These are phyloP conservation scores for Trinectes maculatus DNA, from an alignment of 2,113 vertebrate species.

Conservation along the genomic window DNA sequence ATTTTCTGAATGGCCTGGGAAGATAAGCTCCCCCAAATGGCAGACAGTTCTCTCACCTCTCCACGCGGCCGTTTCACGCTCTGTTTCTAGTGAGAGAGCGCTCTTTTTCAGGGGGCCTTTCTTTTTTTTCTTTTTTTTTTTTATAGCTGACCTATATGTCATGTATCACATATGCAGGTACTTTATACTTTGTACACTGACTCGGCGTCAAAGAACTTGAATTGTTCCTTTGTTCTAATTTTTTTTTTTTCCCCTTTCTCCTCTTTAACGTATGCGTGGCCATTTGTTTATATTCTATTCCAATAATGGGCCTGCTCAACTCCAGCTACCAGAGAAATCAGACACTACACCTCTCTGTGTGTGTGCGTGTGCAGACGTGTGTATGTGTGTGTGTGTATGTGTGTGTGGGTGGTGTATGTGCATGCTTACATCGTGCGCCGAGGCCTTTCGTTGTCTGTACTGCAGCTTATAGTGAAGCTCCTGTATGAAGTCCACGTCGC, in stretches of 20 bases:
- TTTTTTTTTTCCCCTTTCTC: constrained; percentile 8
- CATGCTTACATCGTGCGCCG: constrained; percentile 34
- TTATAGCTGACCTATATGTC: constrained; percentile 78
- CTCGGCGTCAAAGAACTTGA: constrained; percentile 79
- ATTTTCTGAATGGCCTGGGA: constrained; percentile 74
- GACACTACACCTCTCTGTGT: constrained; percentile 69
- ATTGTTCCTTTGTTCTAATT: constrained; percentile 74
- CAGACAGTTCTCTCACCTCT: constrained; percentile 73
- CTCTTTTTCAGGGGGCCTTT: constrained; percentile 74
- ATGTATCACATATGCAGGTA: constrained; percentile 83
- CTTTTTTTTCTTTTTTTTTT: constrained; percentile 71
- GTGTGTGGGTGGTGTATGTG: constrained; percentile 30
- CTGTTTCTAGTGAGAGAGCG: constrained; percentile 67
- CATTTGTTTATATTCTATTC: constrained; percentile 71
- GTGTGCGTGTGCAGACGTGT: constrained; percentile 20
- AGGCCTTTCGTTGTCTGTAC: constrained; percentile 52
- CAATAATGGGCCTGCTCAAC: constrained; percentile 61
- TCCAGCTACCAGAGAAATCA: constrained; percentile 64
- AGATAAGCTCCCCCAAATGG: constrained; percentile 78
- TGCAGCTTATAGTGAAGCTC: constrained; percentile 59
- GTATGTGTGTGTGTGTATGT: constrained; percentile 14
- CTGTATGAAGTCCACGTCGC: constrained; percentile 52
- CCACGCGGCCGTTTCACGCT: constrained; percentile 67
- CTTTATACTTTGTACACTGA: constrained; percentile 81
- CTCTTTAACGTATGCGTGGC: constrained; percentile 55